Evolutionary conservation across 2,113 vertebrate genomes (phyloP).

Genomic region (Craseonycteris thonglongyai): DNA sequence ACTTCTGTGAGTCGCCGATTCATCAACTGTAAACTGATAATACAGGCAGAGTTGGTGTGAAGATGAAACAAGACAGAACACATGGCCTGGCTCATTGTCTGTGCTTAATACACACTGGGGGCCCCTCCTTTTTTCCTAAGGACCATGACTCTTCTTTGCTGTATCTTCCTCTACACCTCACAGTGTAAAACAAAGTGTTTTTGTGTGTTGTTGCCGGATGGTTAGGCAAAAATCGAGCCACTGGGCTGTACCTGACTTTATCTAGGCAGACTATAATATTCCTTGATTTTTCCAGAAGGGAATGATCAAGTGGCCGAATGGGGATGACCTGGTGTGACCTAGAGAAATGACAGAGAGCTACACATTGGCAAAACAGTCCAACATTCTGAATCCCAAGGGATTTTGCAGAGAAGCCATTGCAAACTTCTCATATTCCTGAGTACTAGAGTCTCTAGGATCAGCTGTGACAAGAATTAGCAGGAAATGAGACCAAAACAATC

Average conservation of each 20-base stretch:
- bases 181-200: not conserved
- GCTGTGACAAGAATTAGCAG: not conserved
- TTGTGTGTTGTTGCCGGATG: not conserved
- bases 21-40: not conserved
- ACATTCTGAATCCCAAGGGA: not conserved
- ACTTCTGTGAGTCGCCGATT: not conserved
- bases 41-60: too few species aligned
- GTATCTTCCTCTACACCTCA: not conserved
- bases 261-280: not conserved
- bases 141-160: not conserved
- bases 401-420: not conserved
- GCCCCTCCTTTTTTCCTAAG: not conserved
- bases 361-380: not conserved
- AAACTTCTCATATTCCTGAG: not conserved
- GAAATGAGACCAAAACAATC: not conserved
- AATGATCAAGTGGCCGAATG: not conserved
- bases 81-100: not conserved
- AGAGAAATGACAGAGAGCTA: not conserved
- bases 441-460: not conserved
- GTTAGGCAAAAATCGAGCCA: not conserved
- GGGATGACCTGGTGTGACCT: not conserved
- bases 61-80: not conserved
- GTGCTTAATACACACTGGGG: rapidly evolving
- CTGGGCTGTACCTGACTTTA: not conserved
- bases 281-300: not conserved